Evolutionary conservation across 2,797 vertebrate species (phyloP).

Genomic region (Dermochelys coriacea): DNA sequence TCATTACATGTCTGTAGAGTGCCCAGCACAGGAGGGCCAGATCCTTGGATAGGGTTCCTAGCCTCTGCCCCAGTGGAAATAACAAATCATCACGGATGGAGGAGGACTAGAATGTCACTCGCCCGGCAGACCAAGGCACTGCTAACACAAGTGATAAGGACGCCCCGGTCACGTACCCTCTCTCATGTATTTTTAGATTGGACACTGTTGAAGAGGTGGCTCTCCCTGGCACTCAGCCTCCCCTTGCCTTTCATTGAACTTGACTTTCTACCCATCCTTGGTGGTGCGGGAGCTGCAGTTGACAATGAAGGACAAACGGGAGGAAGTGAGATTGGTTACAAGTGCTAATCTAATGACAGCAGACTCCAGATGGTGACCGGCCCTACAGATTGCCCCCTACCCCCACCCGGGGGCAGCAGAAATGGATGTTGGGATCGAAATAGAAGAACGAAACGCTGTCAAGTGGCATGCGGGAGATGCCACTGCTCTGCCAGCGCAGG

Average conservation of each 20-base stretch:
- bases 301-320: constrained; percentile 14
- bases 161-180: accelerated
- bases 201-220: constrained; percentile 32
- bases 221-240: constrained; percentile 49
- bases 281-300: constrained; percentile 61
- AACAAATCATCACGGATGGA: background rate
- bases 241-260: constrained; percentile 71
- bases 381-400: too few relatives aligned
- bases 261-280: constrained; percentile 59
- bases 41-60: background rate
- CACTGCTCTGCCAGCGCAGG: background rate
- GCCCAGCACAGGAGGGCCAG: too few relatives aligned
- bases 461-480: constrained; percentile 31
- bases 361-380: background rate
- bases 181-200: constrained; percentile 47
- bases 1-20: background rate
- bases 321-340: background rate
- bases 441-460: constrained; percentile 20
- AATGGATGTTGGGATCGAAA: background rate
- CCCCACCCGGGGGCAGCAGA: background rate
- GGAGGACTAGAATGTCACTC: background rate
- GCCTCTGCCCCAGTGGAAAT: constrained; percentile 8
- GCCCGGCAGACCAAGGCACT: accelerated
- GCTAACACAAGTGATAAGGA: constrained; percentile 6
- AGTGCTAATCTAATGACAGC: background rate